phyloP scores from a whole-genome alignment of 2,113 vertebrate species.

The Spheniscus mendiculus region DNA sequence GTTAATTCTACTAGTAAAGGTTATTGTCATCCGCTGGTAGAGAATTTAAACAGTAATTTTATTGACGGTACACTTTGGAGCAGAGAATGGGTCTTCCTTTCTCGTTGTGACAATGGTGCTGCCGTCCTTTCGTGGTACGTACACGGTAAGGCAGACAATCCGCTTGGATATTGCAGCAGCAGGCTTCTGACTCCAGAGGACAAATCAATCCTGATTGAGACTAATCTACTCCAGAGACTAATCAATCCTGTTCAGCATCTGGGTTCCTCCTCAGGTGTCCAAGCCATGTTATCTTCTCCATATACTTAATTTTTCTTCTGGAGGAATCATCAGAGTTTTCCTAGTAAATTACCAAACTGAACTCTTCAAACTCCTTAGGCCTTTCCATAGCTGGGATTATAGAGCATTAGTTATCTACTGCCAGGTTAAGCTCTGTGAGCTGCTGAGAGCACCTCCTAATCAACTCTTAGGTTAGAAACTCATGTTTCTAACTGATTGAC shows the following conservation, averaged over 20 bases:
- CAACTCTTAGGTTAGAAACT: no score
- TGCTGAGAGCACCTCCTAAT: not conserved
- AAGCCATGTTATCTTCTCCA: not conserved
- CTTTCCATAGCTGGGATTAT: not conserved
- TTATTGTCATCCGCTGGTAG: not conserved
- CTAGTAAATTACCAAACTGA: not conserved
- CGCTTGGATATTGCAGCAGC: not conserved
- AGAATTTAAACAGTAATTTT: not conserved
- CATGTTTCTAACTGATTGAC: not conserved
- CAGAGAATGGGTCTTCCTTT: not conserved
- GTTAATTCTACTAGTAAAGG: not conserved
- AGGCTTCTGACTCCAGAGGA: not conserved
- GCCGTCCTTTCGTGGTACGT: rapidly evolving
- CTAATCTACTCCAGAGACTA: no score
- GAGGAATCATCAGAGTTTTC: not conserved
- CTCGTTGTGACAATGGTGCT: not conserved
- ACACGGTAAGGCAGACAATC: not conserved
- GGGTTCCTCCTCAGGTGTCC: not conserved
- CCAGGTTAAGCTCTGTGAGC: not conserved
- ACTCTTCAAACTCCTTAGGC: not conserved
- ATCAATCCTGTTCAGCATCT: not conserved
- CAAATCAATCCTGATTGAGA: no score
- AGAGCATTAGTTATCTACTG: not conserved
- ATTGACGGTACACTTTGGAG: not conserved
- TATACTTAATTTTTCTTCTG: not conserved